phyloP scores from a whole-genome alignment of 2,797 vertebrate genomes.

The Trachurus trachurus region DNA sequence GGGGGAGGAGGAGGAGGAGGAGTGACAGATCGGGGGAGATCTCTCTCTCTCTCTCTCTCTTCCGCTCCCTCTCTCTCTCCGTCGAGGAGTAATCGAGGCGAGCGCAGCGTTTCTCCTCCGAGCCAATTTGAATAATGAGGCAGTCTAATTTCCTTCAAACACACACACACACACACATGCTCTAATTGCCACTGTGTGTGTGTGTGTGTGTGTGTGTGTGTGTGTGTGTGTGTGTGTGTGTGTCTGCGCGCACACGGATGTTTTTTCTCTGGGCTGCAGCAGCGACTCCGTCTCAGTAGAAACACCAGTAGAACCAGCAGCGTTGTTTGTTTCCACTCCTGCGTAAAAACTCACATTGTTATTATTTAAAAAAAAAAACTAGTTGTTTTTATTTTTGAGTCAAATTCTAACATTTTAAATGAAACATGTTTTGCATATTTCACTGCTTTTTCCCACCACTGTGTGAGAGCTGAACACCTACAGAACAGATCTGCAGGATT shows the following conservation, averaged over 20 bases:
- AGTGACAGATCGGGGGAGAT: constrained; percentile 7
- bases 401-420: too few relatives aligned
- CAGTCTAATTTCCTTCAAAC: constrained; percentile 46
- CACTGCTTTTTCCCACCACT: too few relatives aligned
- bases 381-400: too few relatives aligned
- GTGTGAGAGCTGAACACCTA: too few relatives aligned
- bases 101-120: constrained; percentile 51
- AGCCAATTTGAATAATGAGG: constrained; percentile 69
- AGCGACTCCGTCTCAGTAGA: too few relatives aligned
- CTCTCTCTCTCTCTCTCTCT: constrained; percentile 16
- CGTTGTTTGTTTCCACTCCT: too few relatives aligned
- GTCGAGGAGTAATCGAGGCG: constrained; percentile 50
- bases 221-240: constrained; percentile 15
- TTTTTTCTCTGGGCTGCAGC: constrained; percentile 33
- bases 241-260: constrained; percentile 27
- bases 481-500: too few relatives aligned
- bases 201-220: constrained; percentile 10
- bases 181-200: constrained; percentile 36
- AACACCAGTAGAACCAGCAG: too few relatives aligned
- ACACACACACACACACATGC: constrained; percentile 23
- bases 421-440: too few relatives aligned
- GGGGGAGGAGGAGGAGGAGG: not conserved
- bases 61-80: constrained; percentile 6
- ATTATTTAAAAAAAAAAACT: too few relatives aligned
- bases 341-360: too few relatives aligned